Evolutionary conservation across 2,113 vertebrate species (phyloP).

Genomic region (Pachypanchax playfairii): DNA sequence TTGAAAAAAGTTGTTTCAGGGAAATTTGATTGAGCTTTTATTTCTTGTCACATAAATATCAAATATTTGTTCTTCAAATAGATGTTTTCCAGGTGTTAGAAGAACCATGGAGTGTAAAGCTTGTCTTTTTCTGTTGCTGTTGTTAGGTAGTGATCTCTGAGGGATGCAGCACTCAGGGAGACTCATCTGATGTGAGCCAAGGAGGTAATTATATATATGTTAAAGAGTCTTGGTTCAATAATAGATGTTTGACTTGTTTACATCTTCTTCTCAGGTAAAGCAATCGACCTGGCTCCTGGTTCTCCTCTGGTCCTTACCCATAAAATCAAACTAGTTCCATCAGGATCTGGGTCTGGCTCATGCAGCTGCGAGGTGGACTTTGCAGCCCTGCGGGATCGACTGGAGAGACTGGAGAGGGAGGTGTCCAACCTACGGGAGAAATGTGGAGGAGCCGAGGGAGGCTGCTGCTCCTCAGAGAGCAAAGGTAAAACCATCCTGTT

Average conservation of each 20-base stretch:
- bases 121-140: neutral
- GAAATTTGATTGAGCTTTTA: too few species aligned
- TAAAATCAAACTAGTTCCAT: slow-evolving; percentile 72
- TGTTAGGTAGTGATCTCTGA: slow-evolving; percentile 70
- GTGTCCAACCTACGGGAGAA: slow-evolving; percentile 75
- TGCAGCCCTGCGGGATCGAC: slow-evolving; percentile 53
- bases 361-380: slow-evolving; percentile 67
- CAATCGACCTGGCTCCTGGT: slow-evolving; percentile 66
- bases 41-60: too few species aligned
- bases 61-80: too few species aligned
- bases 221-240: neutral
- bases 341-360: slow-evolving; percentile 12
- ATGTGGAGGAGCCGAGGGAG: slow-evolving; percentile 70
- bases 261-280: slow-evolving; percentile 45
- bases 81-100: neutral
- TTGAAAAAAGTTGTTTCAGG: too few species aligned
- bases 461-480: slow-evolving; percentile 77
- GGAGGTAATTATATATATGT: slow-evolving; percentile 48
- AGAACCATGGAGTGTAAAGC: neutral
- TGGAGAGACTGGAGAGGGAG: slow-evolving; percentile 76
- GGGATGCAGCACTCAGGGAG: slow-evolving; percentile 51
- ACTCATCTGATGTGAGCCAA: slow-evolving; percentile 26
- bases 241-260: neutral
- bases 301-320: slow-evolving; percentile 79
- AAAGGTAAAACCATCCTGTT: slow-evolving; percentile 73